Conservation (phyloP, 2,888 invertebrate genomes). For the Sphinx pinastri region DNA sequence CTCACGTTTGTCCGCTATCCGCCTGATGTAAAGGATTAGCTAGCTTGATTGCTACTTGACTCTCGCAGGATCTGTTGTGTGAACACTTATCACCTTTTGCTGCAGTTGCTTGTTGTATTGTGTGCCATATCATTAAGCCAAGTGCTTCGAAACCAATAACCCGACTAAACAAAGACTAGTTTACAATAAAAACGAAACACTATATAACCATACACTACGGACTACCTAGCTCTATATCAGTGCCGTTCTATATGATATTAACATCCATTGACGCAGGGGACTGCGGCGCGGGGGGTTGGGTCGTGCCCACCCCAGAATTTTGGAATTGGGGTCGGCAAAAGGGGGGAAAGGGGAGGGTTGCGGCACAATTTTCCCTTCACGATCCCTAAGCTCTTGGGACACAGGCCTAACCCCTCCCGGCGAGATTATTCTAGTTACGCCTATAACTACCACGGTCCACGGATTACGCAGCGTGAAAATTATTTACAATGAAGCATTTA, state of each 20-base stretch:
- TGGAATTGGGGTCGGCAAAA: conserved; percentile 16
- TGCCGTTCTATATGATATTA: not conserved
- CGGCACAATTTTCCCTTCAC: conserved; percentile 22
- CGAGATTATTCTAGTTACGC: conserved; percentile 12
- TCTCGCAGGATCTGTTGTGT: too few species aligned
- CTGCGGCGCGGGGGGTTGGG: not conserved
- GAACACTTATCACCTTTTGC: too few species aligned
- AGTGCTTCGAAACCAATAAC: too few species aligned
- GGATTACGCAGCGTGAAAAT: not conserved
- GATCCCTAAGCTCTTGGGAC: conserved; percentile 24
- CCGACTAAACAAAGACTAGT: too few species aligned
- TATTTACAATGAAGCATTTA: not conserved
- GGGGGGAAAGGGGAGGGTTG: conserved; percentile 19
- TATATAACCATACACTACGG: not conserved
- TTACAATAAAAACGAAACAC: too few species aligned
- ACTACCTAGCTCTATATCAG: not conserved
- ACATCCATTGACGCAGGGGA: not conserved
- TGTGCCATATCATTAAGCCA: too few species aligned
- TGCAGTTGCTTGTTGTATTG: too few species aligned
- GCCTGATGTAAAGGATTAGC: too few species aligned
- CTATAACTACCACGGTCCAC: not conserved
- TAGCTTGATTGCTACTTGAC: too few species aligned
- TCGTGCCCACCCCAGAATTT: conserved; percentile 18
- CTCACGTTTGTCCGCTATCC: too few species aligned
- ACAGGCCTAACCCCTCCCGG: conserved; percentile 12